Evolutionary conservation across 53 echinoderm and acorn worm genomes (phyloP), one percentile per base, ranked within the genome.

Genomic region (Luidia sarsii): DNA sequence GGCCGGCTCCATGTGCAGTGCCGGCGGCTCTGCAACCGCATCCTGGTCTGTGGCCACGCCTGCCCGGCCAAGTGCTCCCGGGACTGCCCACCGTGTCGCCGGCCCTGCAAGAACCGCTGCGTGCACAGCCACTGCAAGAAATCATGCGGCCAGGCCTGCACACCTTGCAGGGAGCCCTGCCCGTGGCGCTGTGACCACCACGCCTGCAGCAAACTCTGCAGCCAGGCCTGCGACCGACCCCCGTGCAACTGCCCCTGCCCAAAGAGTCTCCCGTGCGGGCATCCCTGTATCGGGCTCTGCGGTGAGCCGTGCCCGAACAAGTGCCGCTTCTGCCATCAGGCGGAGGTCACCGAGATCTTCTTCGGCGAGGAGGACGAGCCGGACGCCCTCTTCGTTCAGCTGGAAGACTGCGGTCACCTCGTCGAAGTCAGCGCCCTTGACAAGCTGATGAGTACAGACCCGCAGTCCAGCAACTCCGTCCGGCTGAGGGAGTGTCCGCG

Each of bases 211-310:
- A 90, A 65, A 46, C 43, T 63, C 39, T 95, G 95, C 72, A 88
- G 95, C 27, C 77, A 90, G 29, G 80, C 75, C 1, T 96, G 97
- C 56, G 52, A 96, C 39, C 53, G 93, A 21, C 53, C 75, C 22
- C 88, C 85, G 3, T 95, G 95, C 53, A 45, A 87, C 39, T 38
- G 68, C 43, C 91, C 93, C 11, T 96, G 92, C 38, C 29, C 15
- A 4, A 70, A 72, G 49, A 91, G 11, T 11, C 90, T 95, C 0
- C 77, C 33, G 29, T 97, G 93, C 39, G 83, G 84, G 36, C 97
- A 97, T 65, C 80, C 56, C 10, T 97, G 97, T 59, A 93, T 93
- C 39, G 97, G 97, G 11, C 33, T 97, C 31, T 97, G 97, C 68
- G 97, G 97, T 23, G 97, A 97, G 49, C 82, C 67, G 10, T 97